A percentile compares a stretch with the other conserved stretches of the same genome.
These are phyloP conservation scores for Crenichthys baileyi DNA, from an alignment of 2,797 vertebrate genomes.

Conservation along the genomic window DNA sequence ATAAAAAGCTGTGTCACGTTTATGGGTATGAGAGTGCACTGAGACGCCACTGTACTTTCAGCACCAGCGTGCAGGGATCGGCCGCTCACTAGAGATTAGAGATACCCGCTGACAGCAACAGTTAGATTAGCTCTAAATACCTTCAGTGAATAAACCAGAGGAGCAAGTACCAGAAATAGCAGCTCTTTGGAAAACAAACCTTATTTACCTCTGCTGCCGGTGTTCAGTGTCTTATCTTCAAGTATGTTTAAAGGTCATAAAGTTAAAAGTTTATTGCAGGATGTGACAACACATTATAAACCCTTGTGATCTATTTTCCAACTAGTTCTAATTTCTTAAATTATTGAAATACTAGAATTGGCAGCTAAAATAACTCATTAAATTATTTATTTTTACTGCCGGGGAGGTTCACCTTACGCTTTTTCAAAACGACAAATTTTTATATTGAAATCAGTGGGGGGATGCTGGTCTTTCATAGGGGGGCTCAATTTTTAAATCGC, in stretches of 20 bases:
- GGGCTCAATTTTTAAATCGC: too few species aligned
- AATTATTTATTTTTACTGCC: too few species aligned
- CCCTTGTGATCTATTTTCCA: slow-evolving; percentile 10
- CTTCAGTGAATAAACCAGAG: slow-evolving; percentile 64
- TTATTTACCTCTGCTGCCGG: slow-evolving; percentile 18
- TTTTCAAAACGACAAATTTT: too few species aligned
- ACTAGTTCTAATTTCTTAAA: neutral
- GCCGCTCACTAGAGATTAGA: slow-evolving; percentile 70
- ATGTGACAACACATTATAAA: neutral
- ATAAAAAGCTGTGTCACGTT: neutral
- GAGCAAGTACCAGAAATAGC: slow-evolving; percentile 56
- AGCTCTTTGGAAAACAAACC: neutral
- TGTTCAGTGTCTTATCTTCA: slow-evolving; percentile 14
- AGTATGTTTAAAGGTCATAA: slow-evolving; percentile 29
- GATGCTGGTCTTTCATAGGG: too few species aligned
- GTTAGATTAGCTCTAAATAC: slow-evolving; percentile 73
- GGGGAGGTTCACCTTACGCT: neutral
- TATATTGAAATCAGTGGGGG: too few species aligned
- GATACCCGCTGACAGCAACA: slow-evolving; percentile 45
- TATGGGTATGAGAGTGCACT: neutral
- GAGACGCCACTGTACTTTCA: slow-evolving; percentile 17
- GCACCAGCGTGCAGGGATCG: slow-evolving; percentile 48
- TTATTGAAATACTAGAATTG: neutral
- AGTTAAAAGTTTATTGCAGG: slow-evolving; percentile 15
- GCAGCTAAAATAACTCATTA: neutral